Evolutionary conservation across 2,797 vertebrate genomes (phyloP).

Genomic region (Syngnathus acus): DNA sequence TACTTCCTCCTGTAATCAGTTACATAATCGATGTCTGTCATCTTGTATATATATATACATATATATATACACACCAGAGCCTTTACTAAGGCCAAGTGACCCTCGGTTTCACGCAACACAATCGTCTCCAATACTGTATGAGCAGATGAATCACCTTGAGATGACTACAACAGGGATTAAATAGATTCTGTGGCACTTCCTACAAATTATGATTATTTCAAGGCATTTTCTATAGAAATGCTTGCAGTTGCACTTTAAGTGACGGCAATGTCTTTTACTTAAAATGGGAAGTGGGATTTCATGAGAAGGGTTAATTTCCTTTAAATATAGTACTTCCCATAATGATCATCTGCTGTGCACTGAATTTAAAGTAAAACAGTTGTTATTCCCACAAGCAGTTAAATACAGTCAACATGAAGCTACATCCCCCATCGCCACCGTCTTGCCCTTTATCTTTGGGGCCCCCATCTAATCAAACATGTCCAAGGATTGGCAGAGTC

Average conservation of each 20-base stretch:
- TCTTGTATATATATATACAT: conserved; percentile 5
- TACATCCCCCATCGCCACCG: not conserved
- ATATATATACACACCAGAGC: not conserved
- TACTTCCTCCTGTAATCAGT: conserved; percentile 25
- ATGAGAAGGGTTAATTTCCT: conserved; percentile 22
- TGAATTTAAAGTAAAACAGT: not conserved
- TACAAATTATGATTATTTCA: not conserved
- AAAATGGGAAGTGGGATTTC: conserved; percentile 10
- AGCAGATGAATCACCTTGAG: conserved; percentile 7
- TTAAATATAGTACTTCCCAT: conserved; percentile 16
- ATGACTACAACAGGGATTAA: not conserved
- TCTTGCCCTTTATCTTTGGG: not conserved
- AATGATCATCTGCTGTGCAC: conserved; percentile 2
- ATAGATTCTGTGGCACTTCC: not conserved
- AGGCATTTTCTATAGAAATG: not conserved
- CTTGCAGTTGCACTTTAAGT: not conserved
- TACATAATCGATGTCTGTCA: conserved; percentile 36
- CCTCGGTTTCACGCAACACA: conserved; percentile 8
- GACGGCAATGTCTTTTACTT: not conserved
- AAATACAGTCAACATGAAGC: not conserved
- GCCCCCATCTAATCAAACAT: conserved; percentile 3
- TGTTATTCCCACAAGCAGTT: not conserved
- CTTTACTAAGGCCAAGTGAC: conserved; percentile 8
- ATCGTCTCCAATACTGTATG: conserved; percentile 1
- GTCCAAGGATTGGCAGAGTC: conserved; percentile 20